These are phyloP conservation scores for Aurelia sp. DNA, from an alignment of 30 jellyfish, hydroid and myxozoan genomes.

Conservation along the genomic window DNA sequence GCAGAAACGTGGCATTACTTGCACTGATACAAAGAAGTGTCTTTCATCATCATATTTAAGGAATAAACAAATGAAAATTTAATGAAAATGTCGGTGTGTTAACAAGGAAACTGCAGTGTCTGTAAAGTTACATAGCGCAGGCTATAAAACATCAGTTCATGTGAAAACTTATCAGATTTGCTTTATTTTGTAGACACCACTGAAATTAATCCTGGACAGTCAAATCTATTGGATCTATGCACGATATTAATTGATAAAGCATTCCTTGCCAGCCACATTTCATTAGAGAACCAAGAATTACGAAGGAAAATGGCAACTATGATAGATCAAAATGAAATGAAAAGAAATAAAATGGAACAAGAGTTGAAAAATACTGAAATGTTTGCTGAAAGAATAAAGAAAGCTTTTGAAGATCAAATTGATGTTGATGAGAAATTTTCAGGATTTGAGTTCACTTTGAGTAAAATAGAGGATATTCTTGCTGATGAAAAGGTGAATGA, in stretches of 20 bases:
- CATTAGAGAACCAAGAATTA: constrained; percentile 58
- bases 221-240: constrained; percentile 50
- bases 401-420: constrained; percentile 30
- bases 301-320: constrained; percentile 10
- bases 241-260: constrained; percentile 54
- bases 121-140: too few relatives aligned
- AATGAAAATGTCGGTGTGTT: too few relatives aligned
- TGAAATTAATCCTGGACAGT: background rate
- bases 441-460: constrained; percentile 77
- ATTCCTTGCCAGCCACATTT: constrained; percentile 46
- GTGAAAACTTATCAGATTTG: too few relatives aligned
- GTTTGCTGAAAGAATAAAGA: constrained; percentile 11
- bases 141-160: too few relatives aligned
- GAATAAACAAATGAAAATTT: too few relatives aligned
- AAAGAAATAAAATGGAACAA: background rate
- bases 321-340: background rate
- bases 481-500: constrained; percentile 2
- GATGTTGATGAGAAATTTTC: constrained; percentile 65
- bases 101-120: too few relatives aligned
- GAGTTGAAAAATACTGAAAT: constrained; percentile 9
- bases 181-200: too few relatives aligned
- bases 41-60: too few relatives aligned
- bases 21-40: too few relatives aligned
- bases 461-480: constrained; percentile 70
- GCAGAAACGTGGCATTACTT: too few relatives aligned